Evolutionary conservation across 1,140 invertebrate species (phyloP).

Genomic region (Megathymus violae): DNA sequence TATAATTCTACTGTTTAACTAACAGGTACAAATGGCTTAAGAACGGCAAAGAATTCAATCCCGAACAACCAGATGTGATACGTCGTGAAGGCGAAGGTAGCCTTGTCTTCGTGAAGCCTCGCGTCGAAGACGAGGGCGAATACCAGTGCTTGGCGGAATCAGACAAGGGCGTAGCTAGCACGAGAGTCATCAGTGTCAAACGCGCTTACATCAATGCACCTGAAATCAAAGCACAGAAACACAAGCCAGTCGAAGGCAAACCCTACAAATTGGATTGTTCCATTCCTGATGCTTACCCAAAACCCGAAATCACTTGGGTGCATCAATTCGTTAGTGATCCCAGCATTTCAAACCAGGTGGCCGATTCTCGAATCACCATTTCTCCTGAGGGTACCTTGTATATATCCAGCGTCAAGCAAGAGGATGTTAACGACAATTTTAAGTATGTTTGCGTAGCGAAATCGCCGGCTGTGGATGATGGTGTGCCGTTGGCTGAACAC

Average conservation of each 20-base stretch:
- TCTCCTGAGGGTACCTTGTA: conserved; percentile 59
- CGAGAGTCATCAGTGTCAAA: conserved; percentile 45
- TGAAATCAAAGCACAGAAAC: conserved; percentile 36
- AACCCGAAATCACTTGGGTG: conserved; percentile 60
- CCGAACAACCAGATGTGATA: conserved; percentile 26
- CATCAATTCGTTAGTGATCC: conserved; percentile 41
- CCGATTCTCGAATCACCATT: conserved; percentile 45
- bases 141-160: conserved; percentile 59
- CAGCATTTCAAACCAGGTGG: conserved; percentile 37
- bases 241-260: conserved; percentile 55
- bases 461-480: conserved; percentile 47
- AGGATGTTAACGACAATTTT: conserved; percentile 51
- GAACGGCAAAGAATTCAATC: conserved; percentile 35
- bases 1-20: too few relatives aligned
- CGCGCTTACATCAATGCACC: conserved; percentile 47
- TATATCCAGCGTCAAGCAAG: conserved; percentile 55
- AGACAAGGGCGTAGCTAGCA: conserved; percentile 49
- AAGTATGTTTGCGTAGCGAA: conserved; percentile 64
- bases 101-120: conserved; percentile 50
- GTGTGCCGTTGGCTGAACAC: conserved; percentile 57
- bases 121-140: conserved; percentile 44
- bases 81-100: conserved; percentile 48
- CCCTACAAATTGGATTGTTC: conserved; percentile 58
- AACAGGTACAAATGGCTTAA: conserved; percentile 46
- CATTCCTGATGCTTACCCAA: conserved; percentile 57